These are phyloP conservation scores for Drosophila kanekoi DNA, from an alignment of 2,888 invertebrate genomes.

Conservation along the genomic window DNA sequence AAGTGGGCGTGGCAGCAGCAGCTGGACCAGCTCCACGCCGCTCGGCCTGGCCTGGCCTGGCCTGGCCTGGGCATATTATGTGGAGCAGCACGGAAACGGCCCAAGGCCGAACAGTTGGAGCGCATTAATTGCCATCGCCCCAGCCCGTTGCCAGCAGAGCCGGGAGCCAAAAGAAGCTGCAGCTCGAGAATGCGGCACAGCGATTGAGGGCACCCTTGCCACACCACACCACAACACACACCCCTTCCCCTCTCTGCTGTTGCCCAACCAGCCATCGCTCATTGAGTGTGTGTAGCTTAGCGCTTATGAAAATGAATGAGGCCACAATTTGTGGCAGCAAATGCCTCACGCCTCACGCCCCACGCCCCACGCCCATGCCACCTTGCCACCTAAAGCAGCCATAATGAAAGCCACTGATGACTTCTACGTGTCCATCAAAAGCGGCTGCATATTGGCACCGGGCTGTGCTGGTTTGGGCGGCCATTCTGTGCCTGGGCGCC, in stretches of 20 bases:
- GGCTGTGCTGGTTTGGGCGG: not conserved
- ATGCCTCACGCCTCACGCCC: not conserved
- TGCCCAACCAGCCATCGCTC: not conserved
- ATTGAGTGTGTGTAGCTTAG: slow-evolving; percentile 27
- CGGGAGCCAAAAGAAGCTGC: slow-evolving; percentile 18
- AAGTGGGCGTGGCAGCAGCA: slow-evolving; percentile 36
- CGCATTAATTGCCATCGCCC: slow-evolving; percentile 61
- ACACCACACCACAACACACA: not conserved
- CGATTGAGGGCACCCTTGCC: slow-evolving; percentile 13
- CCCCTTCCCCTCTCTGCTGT: not conserved
- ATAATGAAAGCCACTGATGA: slow-evolving; percentile 64
- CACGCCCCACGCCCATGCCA: not conserved
- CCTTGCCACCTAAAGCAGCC: not conserved
- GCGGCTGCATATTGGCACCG: slow-evolving; percentile 6
- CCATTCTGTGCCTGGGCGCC: slow-evolving; percentile 9
- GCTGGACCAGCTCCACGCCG: slow-evolving; percentile 5
- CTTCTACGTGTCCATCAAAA: slow-evolving; percentile 63
- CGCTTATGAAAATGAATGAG: slow-evolving; percentile 63
- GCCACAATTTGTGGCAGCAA: slow-evolving; percentile 45
- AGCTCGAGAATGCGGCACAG: not conserved
- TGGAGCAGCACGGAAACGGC: slow-evolving; percentile 65
- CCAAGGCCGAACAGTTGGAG: slow-evolving; percentile 72
- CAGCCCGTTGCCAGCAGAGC: not conserved
- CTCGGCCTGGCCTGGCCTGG: too few relatives aligned
- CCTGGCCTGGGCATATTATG: slow-evolving; percentile 28